Evolutionary conservation across 1,140 invertebrate genomes (phyloP), one percentile per base, ranked within the genome.

Genomic region (Prorops nasuta): DNA sequence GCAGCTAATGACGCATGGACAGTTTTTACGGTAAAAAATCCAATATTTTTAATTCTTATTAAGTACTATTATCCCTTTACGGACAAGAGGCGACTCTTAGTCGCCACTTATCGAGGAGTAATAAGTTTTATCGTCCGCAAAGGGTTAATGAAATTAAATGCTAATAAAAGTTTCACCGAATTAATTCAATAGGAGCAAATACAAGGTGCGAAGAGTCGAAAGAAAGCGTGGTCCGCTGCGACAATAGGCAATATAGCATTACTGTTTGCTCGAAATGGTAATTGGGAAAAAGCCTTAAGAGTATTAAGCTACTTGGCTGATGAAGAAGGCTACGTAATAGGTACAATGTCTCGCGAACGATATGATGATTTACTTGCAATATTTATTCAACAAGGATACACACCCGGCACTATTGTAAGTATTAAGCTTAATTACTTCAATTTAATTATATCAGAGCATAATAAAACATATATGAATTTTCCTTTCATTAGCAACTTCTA

Each of bases 341-440:
- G 59, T 14, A 20, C 16, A 7, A 57, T 67, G 14, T n/a, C 42
- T 1, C 2, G 2, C 1, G 4, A 50, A 3, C 32, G 43, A 42
- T 8, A 71, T 3, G 14, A 51, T 4, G 38, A 64, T 32, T 44
- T 76, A 14, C 60, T 70, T 7, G 28, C 60, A 0, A 17, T 19
- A 7, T 72, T 53, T 24, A 37, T 76, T 21, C n/a, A 12, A 6
- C 19, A 51, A 24, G 24, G 51, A 15, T 44, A 65, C 20, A n/a
- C 17, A 1, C 7, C 32, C 15, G 38, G 40, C 21, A 61, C 58
- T 44, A 17, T 76, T 10, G 74, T 77, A 50, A 60, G 56, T 60
- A 51, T 53, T 28, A 4, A 43, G 20, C 20, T 28, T 17, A 15
- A 28, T 31, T 19, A 44, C 15, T n/a, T 39, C 28, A 34, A 20